Evolutionary conservation across 2,797 vertebrate species (phyloP), one percentile per base, ranked within the genome.

Genomic region (Bucorvus abyssinicus): DNA sequence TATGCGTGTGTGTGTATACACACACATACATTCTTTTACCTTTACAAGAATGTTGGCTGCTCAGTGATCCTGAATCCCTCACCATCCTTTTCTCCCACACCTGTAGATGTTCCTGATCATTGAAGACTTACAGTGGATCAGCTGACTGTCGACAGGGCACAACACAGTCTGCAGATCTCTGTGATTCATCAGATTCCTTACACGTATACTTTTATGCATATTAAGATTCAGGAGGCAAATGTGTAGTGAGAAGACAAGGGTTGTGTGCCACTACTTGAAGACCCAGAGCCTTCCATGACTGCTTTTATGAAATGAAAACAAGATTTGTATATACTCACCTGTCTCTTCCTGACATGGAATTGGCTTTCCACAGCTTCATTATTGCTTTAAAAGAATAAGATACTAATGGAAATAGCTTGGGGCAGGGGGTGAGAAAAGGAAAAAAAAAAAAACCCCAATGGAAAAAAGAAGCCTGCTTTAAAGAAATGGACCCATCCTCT

Each of bases 371-470:
- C 10, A 38, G 30, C 36, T 18, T 78, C 15, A 11, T 45, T 8
- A 12, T 8, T 81, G 24, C 17, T 81, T 86, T 61, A 14, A 81
- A 88, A n/a, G 50, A 24, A 34, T 19, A 42, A 34, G 19, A 47
- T 34, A 79, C 3, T 19, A 38, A 50, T 9, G 9, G 42, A 90
- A 68, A 15, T 32, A 49, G 13, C 2, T 36, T 59, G n/a, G n/a
- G n/a, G n/a, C n/a, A n/a, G 1, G 6, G 14, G 2, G 21, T 13
- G 15, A 4, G 21, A 12, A 30, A 7, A 32, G 5, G 15, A 7
- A 11, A 9, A 12, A 8, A 7, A 23, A 2, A 5, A 0, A 8
- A n/a, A n/a, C n/a, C n/a, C n/a, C n/a, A n/a, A n/a, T n/a, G n/a
- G n/a, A n/a, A n/a, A n/a, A n/a, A n/a, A 24, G 52, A 56, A 21